Evolutionary conservation across 2,888 invertebrate species (phyloP), one percentile per base, ranked within the genome.

Genomic region (Agrochola circellaris): DNA sequence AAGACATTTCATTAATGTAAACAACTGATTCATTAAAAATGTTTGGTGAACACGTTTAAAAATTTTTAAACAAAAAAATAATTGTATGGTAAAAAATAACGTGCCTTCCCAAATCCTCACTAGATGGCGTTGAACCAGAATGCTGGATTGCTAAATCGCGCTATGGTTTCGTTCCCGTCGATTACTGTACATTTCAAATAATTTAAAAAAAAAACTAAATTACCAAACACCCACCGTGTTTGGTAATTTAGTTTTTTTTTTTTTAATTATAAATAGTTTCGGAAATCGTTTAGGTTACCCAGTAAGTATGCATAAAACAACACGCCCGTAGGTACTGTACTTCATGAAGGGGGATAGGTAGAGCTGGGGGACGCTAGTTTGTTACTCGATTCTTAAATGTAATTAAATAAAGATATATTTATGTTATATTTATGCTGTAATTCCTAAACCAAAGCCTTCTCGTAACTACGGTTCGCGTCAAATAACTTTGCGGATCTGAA

Each of bases 61-160:
- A 60, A 30, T 3, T 30, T 60, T 60, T 60, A n/a, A n/a, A n/a
- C n/a, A n/a, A n/a, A n/a, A n/a, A n/a, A n/a, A n/a, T n/a, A n/a
- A 9, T 17, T 30, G 17, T 30, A 60, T 9, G 30, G 20, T 15
- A 62, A 38, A 23, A n/a, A 62, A 23, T 9, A 30, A 58, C 8
- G 7, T 17, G 48, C 48, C 20, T 51, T 30, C 42, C 15, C 5
- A 58, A 62, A 60, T 38, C 11, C 11, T 26, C 45, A 72, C 60
- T 76, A 76, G 73, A 76, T 79, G 76, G 76, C 69, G 73, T 60
- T 76, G 45, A 60, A 30, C 17, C 42, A 56, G 73, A 54, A 76
- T 75, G 34, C 48, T 0, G 9, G 0, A 20, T 13, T 34, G 13
- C 11, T 23, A 11, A 62, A 34, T 34, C 34, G 11, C 9, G 9